Evolutionary conservation across 2,888 invertebrate genomes (phyloP).

Genomic region (Acronicta aceris): DNA sequence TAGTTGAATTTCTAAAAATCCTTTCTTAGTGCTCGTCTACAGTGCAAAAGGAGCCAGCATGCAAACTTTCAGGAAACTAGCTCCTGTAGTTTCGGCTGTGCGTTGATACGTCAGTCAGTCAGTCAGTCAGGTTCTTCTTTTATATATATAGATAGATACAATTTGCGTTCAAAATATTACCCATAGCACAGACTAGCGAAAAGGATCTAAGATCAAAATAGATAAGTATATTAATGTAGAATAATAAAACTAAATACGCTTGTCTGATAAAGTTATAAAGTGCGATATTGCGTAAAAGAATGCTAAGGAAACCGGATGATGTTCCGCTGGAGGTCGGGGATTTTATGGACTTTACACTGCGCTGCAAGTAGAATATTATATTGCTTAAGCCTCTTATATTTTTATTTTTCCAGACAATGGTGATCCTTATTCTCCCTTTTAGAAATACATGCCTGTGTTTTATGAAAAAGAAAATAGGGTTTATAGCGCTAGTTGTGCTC

Average conservation of each 20-base stretch:
- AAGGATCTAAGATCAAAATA: slow-evolving; percentile 4
- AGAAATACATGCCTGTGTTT: slow-evolving; percentile 10
- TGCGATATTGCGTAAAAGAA: slow-evolving; percentile 50
- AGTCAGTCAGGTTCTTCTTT: no score
- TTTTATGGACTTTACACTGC: slow-evolving; percentile 43
- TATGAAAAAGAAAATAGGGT: slow-evolving; percentile 12
- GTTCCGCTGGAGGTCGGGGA: slow-evolving; percentile 25
- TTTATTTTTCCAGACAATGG: slow-evolving; percentile 41
- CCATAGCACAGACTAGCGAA: neutral
- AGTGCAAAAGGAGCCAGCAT: no score
- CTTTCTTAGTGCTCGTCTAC: no score
- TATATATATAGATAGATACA: no score
- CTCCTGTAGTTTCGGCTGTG: no score
- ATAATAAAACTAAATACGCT: slow-evolving; percentile 38
- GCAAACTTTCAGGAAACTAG: no score
- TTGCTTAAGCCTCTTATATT: slow-evolving; percentile 53
- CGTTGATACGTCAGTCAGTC: no score
- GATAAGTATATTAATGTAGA: slow-evolving; percentile 3
- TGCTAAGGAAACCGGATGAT: slow-evolving; percentile 33
- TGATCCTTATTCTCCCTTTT: slow-evolving; percentile 32
- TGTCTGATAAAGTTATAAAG: slow-evolving; percentile 47
- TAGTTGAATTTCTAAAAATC: no score
- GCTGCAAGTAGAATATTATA: slow-evolving; percentile 46
- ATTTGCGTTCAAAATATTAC: no score
- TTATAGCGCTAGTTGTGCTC: neutral